A percentile compares a stretch with the other conserved stretches of the same genome.
These are phyloP conservation scores for Caenorhabditis sp. DNA, from an alignment of 2,888 invertebrate species.

Conservation along the genomic window DNA sequence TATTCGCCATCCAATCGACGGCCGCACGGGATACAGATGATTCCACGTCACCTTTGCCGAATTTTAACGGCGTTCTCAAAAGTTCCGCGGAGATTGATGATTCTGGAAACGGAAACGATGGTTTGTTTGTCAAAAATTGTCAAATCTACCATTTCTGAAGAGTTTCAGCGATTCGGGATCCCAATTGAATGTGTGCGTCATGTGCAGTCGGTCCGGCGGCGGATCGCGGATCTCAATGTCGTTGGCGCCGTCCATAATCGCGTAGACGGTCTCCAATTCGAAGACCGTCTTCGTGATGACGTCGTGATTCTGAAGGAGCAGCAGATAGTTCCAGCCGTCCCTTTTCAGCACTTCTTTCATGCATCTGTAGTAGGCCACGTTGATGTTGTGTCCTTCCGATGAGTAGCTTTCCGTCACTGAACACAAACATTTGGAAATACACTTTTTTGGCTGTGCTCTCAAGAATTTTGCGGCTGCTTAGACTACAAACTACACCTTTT, in stretches of 20 bases:
- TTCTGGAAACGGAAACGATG: too few relatives aligned
- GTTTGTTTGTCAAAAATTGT: too few relatives aligned
- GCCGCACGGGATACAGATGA: constrained; percentile 36
- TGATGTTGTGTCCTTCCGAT: constrained; percentile 42
- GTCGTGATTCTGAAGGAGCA: constrained; percentile 56
- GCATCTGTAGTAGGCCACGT: constrained; percentile 42
- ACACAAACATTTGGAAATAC: not conserved
- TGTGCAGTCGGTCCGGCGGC: too few relatives aligned
- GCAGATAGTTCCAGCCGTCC: constrained; percentile 41
- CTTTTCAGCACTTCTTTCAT: constrained; percentile 17
- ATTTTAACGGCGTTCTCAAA: constrained; percentile 12
- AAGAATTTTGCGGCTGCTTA: too few relatives aligned
- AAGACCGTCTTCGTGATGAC: constrained; percentile 38
- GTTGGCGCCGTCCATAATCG: constrained; percentile 44
- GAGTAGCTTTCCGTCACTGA: constrained; percentile 28
- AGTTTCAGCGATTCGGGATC: constrained; percentile 30
- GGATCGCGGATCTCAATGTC: constrained; percentile 27
- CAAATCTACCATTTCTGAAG: constrained; percentile 37
- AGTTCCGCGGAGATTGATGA: not conserved
- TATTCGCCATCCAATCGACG: constrained; percentile 39
- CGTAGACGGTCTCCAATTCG: constrained; percentile 27
- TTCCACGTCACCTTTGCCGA: constrained; percentile 27
- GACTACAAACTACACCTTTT: too few relatives aligned
- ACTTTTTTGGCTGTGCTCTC: not conserved
- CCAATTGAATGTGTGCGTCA: too few relatives aligned